Evolutionary conservation across 2,888 invertebrate genomes (phyloP), one percentile per base, ranked within the genome.

Genomic region (Machimus atricapillus): DNA sequence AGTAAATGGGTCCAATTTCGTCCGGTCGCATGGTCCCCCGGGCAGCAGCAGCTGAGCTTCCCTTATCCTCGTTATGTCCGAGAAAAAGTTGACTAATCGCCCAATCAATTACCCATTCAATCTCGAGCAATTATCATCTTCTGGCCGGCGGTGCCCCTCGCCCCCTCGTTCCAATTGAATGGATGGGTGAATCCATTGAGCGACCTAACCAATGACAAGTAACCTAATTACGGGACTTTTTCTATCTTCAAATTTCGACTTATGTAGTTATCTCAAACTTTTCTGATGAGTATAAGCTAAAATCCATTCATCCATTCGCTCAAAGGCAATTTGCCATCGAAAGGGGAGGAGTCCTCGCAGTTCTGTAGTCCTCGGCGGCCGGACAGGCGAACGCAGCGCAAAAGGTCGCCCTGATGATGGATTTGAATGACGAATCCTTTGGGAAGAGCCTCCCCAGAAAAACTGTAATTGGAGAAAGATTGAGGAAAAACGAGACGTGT

Each of bases 71-170:
- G 85, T 43, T 85, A 74, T 43, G 7, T 27, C 19, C n/a, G 27
- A 27, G 74, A 85, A 85, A 85, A 85, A 85, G 74, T 85, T 85
- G 85, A 74, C 85, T 85, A 85, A 85, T 85, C 85, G 74, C 74
- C 85, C 74, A 85, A 85, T 85, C 85, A 85, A 85, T 85, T 85
- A 85, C 74, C 83, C 85, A 85, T 85, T 74, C 85, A 85, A 85
- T 85, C 43, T 85, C 46, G 1, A 85, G 85, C 85, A 85, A 85
- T 85, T 85, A 85, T 85, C 85, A 85, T 85, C 85, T 85, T 85
- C 85, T 85, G 85, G 46, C 27, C 37, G 74, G 58, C 34, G 27
- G 46, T 27, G 74, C 9, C 46, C 43, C 74, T 27, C 46, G 14
- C 46, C 46, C 27, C 46, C 73, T 4, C 19, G 31, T 85, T 85